phyloP scores from a whole-genome alignment of 2,797 vertebrate genomes.

The Chrosomus eos region DNA sequence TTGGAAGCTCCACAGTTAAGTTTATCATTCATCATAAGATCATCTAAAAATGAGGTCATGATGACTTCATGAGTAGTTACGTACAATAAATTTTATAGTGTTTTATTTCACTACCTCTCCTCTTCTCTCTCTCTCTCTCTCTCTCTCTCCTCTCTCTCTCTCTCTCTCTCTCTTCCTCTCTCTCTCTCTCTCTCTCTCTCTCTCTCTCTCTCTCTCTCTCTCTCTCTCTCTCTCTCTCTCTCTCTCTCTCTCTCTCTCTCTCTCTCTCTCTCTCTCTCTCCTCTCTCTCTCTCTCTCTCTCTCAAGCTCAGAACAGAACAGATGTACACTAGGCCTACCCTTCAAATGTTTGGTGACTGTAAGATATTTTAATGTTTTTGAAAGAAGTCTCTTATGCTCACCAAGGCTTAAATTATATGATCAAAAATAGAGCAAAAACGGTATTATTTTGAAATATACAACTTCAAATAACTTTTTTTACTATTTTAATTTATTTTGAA shows the following conservation, averaged over 20 bases:
- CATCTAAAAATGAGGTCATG: constrained; percentile 25
- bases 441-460: background rate
- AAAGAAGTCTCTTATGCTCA: background rate
- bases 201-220: constrained; percentile 18
- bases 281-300: no score
- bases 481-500: background rate
- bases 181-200: constrained; percentile 24
- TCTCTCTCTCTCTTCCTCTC: constrained; percentile 15
- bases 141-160: constrained; percentile 15
- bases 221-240: constrained; percentile 29
- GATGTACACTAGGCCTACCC: background rate
- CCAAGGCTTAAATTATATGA: background rate
- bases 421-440: background rate
- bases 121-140: constrained; percentile 28
- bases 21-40: constrained; percentile 23
- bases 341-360: background rate
- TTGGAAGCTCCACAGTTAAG: constrained; percentile 32
- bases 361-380: background rate
- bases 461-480: background rate
- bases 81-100: background rate
- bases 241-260: constrained; percentile 16
- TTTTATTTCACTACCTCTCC: constrained; percentile 27
- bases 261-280: constrained; percentile 29
- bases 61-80: constrained; percentile 28
- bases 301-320: background rate